These are phyloP conservation scores for Limnephilus lunatus DNA, from an alignment of 2,888 invertebrate species.

Conservation along the genomic window DNA sequence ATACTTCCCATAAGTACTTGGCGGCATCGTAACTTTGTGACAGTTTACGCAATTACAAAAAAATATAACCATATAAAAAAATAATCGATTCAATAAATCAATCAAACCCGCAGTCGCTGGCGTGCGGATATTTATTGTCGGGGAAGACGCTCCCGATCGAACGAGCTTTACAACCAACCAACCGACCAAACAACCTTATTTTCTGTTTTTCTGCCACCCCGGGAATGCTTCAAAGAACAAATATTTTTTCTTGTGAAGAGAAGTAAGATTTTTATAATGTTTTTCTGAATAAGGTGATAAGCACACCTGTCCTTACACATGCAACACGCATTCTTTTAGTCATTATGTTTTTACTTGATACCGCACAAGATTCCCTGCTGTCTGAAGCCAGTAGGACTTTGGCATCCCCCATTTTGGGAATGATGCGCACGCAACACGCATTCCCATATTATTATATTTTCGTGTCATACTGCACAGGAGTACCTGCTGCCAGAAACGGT, in stretches of 20 bases:
- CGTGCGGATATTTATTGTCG: constrained; percentile 19
- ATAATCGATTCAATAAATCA: constrained; percentile 46
- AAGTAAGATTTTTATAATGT: neutral
- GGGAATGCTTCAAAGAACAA: neutral
- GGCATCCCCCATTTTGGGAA: neutral
- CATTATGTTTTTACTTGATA: neutral
- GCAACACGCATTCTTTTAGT: neutral
- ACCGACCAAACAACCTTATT: neutral
- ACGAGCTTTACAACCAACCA: neutral
- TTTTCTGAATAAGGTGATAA: neutral
- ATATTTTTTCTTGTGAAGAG: neutral
- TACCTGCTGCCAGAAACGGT: no score
- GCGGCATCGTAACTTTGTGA: constrained; percentile 29
- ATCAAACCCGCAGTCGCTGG: neutral
- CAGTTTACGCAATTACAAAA: constrained; percentile 41
- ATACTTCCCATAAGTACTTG: neutral
- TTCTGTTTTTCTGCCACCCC: neutral
- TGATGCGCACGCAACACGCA: neutral
- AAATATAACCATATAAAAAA: constrained; percentile 46
- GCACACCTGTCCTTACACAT: neutral
- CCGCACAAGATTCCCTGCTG: neutral
- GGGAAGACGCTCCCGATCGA: neutral
- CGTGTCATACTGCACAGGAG: no score
- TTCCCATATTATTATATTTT: no score
- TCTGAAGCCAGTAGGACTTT: neutral